Evolutionary conservation across 2,888 invertebrate genomes (phyloP).

Genomic region (Cheilosia vernalis): DNA sequence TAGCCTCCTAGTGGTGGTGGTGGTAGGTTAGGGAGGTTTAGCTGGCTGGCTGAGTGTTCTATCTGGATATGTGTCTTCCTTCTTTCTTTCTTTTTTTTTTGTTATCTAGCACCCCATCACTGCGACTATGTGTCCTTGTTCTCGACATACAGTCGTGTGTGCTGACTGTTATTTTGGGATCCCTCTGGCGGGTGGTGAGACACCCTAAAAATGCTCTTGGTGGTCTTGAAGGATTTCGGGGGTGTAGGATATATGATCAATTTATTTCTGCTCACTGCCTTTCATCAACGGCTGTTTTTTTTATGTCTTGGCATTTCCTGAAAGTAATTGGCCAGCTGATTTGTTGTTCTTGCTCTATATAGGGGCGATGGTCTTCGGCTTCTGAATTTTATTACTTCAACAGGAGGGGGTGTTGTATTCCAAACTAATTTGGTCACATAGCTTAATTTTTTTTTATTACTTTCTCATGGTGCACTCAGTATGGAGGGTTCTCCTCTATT

Average conservation of each 20-base stretch:
- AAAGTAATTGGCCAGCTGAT: conserved; percentile 74
- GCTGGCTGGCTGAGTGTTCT: conserved; percentile 27
- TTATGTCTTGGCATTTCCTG: conserved; percentile 72
- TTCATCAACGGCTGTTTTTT: conserved; percentile 44
- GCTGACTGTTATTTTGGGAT: conserved; percentile 58
- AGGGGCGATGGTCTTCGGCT: conserved; percentile 27
- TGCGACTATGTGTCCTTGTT: conserved; percentile 68
- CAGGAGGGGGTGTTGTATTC: not conserved
- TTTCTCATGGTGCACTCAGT: conserved; percentile 8
- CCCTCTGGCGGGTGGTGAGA: conserved; percentile 39
- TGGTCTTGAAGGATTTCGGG: conserved; percentile 55
- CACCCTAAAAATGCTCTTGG: conserved; percentile 58
- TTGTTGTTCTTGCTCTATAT: conserved; percentile 58
- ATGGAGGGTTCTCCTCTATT: not conserved
- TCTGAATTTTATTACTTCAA: conserved; percentile 46
- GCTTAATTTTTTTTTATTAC: conserved; percentile 20
- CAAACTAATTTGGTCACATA: conserved; percentile 43
- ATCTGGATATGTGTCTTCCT: conserved; percentile 59
- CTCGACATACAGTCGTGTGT: conserved; percentile 70
- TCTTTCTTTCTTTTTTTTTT: conserved; percentile 33
- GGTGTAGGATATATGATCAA: conserved; percentile 64
- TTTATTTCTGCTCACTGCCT: conserved; percentile 46
- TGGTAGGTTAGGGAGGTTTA: not conserved
- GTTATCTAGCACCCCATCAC: conserved; percentile 52
- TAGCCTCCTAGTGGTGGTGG: conserved; percentile 13